phyloP scores from a whole-genome alignment of 92 coral and sea anemone genomes.

The Siderastrea siderea region DNA sequence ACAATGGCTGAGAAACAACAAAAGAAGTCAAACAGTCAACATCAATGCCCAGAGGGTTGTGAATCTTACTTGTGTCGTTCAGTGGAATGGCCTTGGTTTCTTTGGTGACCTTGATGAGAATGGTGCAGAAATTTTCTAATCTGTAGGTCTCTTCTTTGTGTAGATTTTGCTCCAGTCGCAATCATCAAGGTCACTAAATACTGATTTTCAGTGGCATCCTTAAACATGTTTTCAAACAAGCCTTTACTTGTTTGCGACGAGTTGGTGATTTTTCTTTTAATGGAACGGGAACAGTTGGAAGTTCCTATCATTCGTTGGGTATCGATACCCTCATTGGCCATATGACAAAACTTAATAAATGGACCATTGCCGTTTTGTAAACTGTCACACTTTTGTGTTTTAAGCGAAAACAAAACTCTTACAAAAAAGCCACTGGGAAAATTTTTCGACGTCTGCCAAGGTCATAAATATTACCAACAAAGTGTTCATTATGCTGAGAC shows the following conservation, averaged over 20 bases:
- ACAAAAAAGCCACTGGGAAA: background rate
- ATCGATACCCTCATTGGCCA: slow-evolving; percentile 12
- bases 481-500: too few relatives aligned
- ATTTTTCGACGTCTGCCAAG: too few relatives aligned
- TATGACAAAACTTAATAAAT: slow-evolving; percentile 12
- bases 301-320: background rate
- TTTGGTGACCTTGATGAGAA: slow-evolving; percentile 42
- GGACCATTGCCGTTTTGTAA: background rate
- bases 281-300: background rate
- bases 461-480: too few relatives aligned
- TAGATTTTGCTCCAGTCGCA: slow-evolving; percentile 69
- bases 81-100: slow-evolving; percentile 47
- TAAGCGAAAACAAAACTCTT: background rate
- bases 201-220: slow-evolving; percentile 31
- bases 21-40: background rate
- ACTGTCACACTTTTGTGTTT: background rate
- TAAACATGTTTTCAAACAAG: background rate
- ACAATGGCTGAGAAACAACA: slow-evolving; percentile 11
- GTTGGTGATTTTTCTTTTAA: background rate
- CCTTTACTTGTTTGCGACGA: background rate
- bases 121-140: slow-evolving; percentile 58
- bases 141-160: slow-evolving; percentile 55
- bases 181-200: slow-evolving; percentile 40
- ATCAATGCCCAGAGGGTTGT: slow-evolving; percentile 38
- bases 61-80: background rate